phyloP scores from a whole-genome alignment of 2,797 vertebrate genomes.

The Mormyrops attenuatus region DNA sequence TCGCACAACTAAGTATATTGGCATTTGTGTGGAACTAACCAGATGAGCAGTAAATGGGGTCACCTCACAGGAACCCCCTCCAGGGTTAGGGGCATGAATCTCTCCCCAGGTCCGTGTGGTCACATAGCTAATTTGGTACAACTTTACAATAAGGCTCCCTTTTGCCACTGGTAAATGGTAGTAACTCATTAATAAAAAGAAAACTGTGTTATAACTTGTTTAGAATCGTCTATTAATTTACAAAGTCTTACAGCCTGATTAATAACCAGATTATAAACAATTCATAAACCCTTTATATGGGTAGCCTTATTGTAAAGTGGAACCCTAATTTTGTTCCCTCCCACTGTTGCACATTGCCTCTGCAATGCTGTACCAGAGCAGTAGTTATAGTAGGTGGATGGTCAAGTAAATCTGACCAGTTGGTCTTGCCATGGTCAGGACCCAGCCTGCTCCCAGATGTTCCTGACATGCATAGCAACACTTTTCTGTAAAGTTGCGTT shows the following conservation, averaged over 20 bases:
- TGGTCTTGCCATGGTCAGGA: not conserved
- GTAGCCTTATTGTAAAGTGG: too few relatives aligned
- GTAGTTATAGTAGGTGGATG: not conserved
- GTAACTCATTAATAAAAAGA: too few relatives aligned
- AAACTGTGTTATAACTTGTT: too few relatives aligned
- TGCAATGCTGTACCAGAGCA: not conserved
- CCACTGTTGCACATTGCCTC: not conserved
- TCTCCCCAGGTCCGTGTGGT: not conserved
- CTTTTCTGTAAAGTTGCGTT: not conserved
- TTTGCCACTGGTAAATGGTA: too few relatives aligned
- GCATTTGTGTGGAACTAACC: not conserved
- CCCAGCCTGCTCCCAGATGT: not conserved
- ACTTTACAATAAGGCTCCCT: too few relatives aligned
- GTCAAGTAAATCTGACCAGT: too few relatives aligned
- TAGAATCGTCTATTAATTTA: too few relatives aligned
- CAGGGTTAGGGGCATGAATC: not conserved
- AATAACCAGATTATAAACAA: too few relatives aligned
- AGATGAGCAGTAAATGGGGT: not conserved
- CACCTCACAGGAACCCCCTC: not conserved
- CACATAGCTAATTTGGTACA: not conserved
- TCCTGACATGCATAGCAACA: not conserved
- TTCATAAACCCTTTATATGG: too few relatives aligned
- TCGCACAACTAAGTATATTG: not conserved
- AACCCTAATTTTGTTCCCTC: not conserved
- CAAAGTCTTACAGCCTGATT: too few relatives aligned